Base-by-base conservation (phyloP, 2,113 vertebrate genomes). In the Corynorhinus townsendii region DNA sequence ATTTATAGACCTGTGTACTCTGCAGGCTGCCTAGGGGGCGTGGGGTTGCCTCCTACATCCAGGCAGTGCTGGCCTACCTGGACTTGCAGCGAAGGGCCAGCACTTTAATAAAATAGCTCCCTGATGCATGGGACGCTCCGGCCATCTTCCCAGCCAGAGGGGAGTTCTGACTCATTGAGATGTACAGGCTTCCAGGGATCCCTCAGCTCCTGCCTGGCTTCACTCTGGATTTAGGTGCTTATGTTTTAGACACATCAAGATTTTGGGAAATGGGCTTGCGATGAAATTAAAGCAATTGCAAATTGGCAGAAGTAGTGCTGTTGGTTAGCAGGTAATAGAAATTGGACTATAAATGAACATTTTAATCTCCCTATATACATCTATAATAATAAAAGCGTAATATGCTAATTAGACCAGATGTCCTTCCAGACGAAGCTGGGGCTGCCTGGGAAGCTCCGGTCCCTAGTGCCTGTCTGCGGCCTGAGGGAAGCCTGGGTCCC, bases 51-150 rank as follows among this genome's bases (percentile, higher is more conserved):
- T 62, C 43, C 3, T 66, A 33, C 12, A 3, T 33, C 45, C 1
- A 7, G 38, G 47, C n/a, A 35, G 40, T 2, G 2, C 19, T 4
- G 3, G 6, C 17, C 22, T 24, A 15, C 38, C 17, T 64, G 43
- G 22, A 20, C 68, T 45, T 24, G 3, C 40, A 40, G 45, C 17
- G 4, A 26, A 56, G 73, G 77, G n/a, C 69, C 54, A 35, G 52
- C n/a, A 4, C 22, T 49, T 59, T 28, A 26, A 2, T 56, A 20
- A 71, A 56, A 43, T 40, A n/a, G 38, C 43, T 26, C 28, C 28
- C 14, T 56, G 24, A 11, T 11, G 4, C 0, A 0, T 59, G 54
- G n/a, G 30, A 1, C 0, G 40, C 73, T 73, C 72, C 38, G 38
- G 81, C 17, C 52, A 33, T 26, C n/a, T 11, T 52, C 56, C 45